Evolutionary conservation across 2,888 invertebrate species (phyloP).

Genomic region (Calameuta pallipes): DNA sequence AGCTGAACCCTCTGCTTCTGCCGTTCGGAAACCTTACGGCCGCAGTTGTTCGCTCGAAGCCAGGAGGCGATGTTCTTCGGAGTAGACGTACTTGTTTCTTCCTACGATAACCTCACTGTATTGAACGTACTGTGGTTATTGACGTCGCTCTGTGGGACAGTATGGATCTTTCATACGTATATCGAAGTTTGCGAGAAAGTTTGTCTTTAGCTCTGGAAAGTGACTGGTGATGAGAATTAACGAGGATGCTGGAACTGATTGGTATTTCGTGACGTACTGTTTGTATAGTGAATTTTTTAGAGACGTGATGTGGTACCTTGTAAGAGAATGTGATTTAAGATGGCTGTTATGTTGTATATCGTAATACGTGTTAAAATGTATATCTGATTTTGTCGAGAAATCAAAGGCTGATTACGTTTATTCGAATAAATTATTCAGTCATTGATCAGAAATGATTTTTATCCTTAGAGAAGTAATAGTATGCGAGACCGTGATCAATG

Average conservation of each 20-base stretch:
- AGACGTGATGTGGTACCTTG: neutral
- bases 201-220: neutral
- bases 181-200: neutral
- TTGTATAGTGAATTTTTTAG: neutral
- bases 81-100: conserved; percentile 19
- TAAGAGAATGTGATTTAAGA: neutral
- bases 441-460: neutral
- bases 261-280: neutral
- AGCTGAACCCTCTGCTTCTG: conserved; percentile 44
- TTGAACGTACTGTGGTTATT: neutral
- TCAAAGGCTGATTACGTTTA: neutral
- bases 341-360: neutral
- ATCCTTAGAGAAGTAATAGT: neutral
- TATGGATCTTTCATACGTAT: neutral
- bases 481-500: neutral
- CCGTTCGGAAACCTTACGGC: conserved; percentile 26
- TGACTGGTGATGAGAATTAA: neutral
- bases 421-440: neutral
- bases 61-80: conserved; percentile 50
- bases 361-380: neutral
- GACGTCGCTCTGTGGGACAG: neutral
- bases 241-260: neutral
- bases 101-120: neutral
- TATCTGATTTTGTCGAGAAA: neutral
- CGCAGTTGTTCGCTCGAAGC: conserved; percentile 54